phyloP scores from a whole-genome alignment of 2,888 invertebrate species.

The Allygus modestus region DNA sequence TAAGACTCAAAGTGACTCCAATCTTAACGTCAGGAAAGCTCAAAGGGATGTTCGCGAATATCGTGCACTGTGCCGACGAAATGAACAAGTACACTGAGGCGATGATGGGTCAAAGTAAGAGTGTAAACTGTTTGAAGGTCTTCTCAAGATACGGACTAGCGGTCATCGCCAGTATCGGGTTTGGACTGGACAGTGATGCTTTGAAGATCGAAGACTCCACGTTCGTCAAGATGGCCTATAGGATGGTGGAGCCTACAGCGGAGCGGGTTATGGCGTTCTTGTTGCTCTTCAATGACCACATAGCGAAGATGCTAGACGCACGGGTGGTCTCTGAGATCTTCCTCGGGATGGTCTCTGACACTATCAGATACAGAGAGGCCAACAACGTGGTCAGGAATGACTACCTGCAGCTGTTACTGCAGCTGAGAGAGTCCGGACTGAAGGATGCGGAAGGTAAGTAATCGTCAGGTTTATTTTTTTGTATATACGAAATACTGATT shows the following conservation, averaged over 20 bases:
- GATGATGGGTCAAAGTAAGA: conserved; percentile 61
- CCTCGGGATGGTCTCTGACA: conserved; percentile 68
- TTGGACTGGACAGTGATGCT: conserved; percentile 78
- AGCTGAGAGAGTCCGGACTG: conserved; percentile 74
- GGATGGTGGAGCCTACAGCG: conserved; percentile 38
- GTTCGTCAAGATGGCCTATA: conserved; percentile 73
- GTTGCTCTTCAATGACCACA: neutral
- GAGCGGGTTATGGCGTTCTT: neutral
- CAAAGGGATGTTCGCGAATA: conserved; percentile 75
- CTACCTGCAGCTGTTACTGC: conserved; percentile 76
- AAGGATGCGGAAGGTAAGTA: conserved; percentile 10
- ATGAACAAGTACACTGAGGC: conserved; percentile 69
- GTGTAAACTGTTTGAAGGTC: conserved; percentile 70
- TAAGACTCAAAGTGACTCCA: conserved; percentile 75
- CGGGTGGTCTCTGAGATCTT: conserved; percentile 74
- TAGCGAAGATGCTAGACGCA: conserved; percentile 23
- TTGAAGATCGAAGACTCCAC: conserved; percentile 78
- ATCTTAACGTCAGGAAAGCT: conserved; percentile 77
- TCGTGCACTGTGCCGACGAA: conserved; percentile 72
- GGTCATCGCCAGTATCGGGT: conserved; percentile 71
- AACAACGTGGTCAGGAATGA: conserved; percentile 66
- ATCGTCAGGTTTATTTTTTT: too few species aligned
- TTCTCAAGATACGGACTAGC: conserved; percentile 70
- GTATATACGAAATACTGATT: too few species aligned
- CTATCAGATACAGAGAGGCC: conserved; percentile 64